Evolutionary conservation across 2,797 vertebrate species (phyloP).

Genomic region (Nannoperca australis): DNA sequence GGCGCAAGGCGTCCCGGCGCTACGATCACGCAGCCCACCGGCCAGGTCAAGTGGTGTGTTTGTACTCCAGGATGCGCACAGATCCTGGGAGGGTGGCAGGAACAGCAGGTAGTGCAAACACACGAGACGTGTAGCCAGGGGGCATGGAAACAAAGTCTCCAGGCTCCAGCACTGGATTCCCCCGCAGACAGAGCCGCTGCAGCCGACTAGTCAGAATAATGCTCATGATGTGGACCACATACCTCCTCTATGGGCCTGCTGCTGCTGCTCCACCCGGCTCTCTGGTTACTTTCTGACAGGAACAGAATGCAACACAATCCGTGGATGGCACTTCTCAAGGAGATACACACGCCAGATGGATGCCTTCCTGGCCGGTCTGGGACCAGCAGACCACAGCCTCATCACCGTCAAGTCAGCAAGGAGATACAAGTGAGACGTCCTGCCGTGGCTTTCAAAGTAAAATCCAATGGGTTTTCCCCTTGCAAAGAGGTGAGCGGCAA

Average conservation of each 20-base stretch:
- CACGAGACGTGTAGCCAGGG: conserved; percentile 49
- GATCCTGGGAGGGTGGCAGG: conserved; percentile 38
- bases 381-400: conserved; percentile 82
- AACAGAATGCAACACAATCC: conserved; percentile 66
- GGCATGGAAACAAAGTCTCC: conserved; percentile 61
- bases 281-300: conserved; percentile 60
- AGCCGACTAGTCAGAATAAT: conserved; percentile 12
- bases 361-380: conserved; percentile 77
- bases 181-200: not conserved
- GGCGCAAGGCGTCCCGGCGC: not conserved
- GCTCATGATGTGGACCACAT: conserved; percentile 45
- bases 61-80: conserved; percentile 39
- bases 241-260: conserved; percentile 68
- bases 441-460: conserved; percentile 46
- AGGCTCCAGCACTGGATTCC: conserved; percentile 14
- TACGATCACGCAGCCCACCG: not conserved
- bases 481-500: not conserved
- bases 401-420: conserved; percentile 38
- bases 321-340: conserved; percentile 69
- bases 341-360: conserved; percentile 77
- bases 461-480: not conserved
- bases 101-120: conserved; percentile 42
- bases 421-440: not conserved
- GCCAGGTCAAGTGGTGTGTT: conserved; percentile 7
- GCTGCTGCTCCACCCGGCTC: conserved; percentile 52